Evolutionary conservation across 2,888 invertebrate genomes (phyloP), one percentile per base, ranked within the genome.

Genomic region (Torymus auratus): DNA sequence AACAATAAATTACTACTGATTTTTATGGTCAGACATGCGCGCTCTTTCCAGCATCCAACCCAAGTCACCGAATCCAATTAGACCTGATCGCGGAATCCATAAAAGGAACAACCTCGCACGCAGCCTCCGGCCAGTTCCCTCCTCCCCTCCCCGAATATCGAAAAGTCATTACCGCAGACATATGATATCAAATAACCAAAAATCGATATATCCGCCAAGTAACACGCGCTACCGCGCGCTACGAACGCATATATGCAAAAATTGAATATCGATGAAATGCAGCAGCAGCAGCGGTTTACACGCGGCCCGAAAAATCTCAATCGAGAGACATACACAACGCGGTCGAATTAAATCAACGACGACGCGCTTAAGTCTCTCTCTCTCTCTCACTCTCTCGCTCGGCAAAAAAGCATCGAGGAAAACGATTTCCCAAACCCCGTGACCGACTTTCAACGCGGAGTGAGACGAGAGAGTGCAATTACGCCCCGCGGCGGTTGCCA

Each of bases 261-360:
- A 81, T 78, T 77, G 77, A 81, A 81, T 81, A 78, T 81, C 77
- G 77, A 81, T 73, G 77, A 73, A 62, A 58, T 53, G 41, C 28
- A 41, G 41, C 7, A 41, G 41, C 7, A 7, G 41, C 41, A 1
- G 7, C 41, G 7, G 41, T 41, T 41, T 10, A 41, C 41, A 41
- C 41, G 7, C 41, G 41, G 7, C 41, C 41, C 41, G 41, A 41
- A 41, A 28, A 41, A 41, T 41, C 41, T 41, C 41, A 41, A 41
- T 41, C 41, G 41, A 41, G 56, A 64, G 12, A 61, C 23, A 52
- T 58, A 28, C 70, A 17, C 52, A 69, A 13, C 2, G 11, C 4
- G 20, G 10, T 41, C 15, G 13, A 56, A 70, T 78, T 67, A 78
- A 78, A 52, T 78, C 65, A 71, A 23, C 64, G 55, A 55, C n/a